Conservation (phyloP, 2,888 invertebrate genomes). For the Rhopalosiphum nymphaeae region DNA sequence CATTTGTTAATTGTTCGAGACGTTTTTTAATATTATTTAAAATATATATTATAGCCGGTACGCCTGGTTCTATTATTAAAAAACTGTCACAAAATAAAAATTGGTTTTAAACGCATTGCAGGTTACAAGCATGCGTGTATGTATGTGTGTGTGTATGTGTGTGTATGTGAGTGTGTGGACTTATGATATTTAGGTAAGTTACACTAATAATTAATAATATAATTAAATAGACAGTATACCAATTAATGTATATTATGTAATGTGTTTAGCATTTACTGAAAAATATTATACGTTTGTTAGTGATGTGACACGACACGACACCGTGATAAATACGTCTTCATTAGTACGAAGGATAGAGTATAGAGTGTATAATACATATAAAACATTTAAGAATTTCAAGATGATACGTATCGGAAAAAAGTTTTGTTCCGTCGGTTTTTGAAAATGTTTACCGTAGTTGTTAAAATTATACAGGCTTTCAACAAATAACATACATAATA, state of each 20-base stretch:
- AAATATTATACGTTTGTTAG: not conserved
- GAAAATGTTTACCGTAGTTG: not conserved
- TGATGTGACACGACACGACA: not conserved
- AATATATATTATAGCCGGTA: not conserved
- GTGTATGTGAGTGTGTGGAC: not conserved
- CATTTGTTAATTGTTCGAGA: not conserved
- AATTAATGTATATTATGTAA: not conserved
- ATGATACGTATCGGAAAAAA: not conserved
- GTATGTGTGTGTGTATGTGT: not conserved
- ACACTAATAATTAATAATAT: too few relatives aligned
- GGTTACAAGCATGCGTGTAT: not conserved
- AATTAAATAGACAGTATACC: not conserved
- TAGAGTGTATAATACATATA: not conserved
- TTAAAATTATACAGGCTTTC: not conserved
- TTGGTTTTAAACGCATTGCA: not conserved
- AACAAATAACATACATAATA: not conserved
- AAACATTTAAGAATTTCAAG: constrained; percentile 2
- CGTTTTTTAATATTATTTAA: not conserved
- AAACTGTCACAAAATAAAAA: not conserved
- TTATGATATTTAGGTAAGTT: not conserved
- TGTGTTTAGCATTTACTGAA: not conserved
- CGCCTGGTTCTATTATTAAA: not conserved
- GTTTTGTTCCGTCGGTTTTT: not conserved
- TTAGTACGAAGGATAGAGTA: not conserved
- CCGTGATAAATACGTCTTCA: not conserved